Base-by-base conservation (phyloP, 2,113 vertebrate species). In the Mustela lutreola region DNA sequence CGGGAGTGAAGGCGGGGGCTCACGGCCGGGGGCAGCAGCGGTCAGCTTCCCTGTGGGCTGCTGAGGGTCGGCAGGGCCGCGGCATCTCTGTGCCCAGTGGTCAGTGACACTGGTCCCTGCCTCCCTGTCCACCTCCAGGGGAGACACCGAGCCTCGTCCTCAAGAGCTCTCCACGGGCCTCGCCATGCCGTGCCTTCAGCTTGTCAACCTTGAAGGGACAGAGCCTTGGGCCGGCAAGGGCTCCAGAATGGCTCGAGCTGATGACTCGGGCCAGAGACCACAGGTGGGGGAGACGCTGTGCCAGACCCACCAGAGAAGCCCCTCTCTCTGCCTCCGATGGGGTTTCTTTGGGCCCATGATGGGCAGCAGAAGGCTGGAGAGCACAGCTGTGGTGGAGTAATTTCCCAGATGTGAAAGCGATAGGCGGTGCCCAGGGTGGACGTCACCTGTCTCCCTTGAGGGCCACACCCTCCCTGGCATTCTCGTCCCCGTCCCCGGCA, bases 61-160 rank as follows among this genome's bases (percentile, higher is more conserved):
- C 28, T 0, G 14, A 42, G 7, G 87, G 12, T 19, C 11, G 4
- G 8, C 24, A 33, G 21, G 7, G 26, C 42, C 5, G 0, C 18
- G 0, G 0, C 36, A 12, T 33, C 22, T n/a, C 56, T 28, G 50
- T 1, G 26, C 4, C 3, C 4, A 1, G 33, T 1, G 14, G 62
- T 28, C 80, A 48, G 11, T 11, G 31, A 11, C 39, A 15, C 53
- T 2, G 7, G 24, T 2, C 28, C 26, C 18, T 9, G 50, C 19
- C 18, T 26, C 26, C 3, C n/a, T 21, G 7, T 10, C 58, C 0
- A 62, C 9, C 53, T 11, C 71, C 5, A 11, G 4, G 70, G 8
- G 45, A 75, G 50, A 11, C 10, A 7, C 4, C 0, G 24, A 39
- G 11, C 18, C 16, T 18, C 5, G 21, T n/a, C 45, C 63, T 36